These are phyloP conservation scores for Griposia aprilina DNA, from an alignment of 2,888 invertebrate genomes.

Conservation along the genomic window DNA sequence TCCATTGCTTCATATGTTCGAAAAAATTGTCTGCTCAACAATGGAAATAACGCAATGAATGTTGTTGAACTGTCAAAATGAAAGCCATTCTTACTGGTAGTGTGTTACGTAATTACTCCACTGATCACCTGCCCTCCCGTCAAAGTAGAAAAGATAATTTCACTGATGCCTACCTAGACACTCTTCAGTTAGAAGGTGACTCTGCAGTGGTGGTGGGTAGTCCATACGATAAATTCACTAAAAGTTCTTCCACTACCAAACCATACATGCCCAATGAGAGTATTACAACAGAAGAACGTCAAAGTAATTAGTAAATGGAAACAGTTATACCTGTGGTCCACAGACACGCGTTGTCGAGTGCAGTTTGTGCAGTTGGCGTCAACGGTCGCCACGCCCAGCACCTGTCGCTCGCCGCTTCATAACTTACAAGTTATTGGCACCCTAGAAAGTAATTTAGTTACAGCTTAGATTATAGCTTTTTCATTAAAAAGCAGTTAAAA, in stretches of 20 bases:
- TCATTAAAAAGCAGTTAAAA: not conserved
- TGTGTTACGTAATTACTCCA: too few relatives aligned
- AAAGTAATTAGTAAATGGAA: conserved; percentile 46
- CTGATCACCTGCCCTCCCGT: not conserved
- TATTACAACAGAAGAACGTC: not conserved
- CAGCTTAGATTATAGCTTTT: not conserved
- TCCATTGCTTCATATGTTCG: too few relatives aligned
- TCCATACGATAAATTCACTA: not conserved
- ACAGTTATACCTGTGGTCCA: conserved; percentile 17
- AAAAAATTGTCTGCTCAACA: too few relatives aligned
- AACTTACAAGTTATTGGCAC: conserved; percentile 12
- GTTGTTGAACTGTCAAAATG: too few relatives aligned
- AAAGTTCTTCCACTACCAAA: not conserved
- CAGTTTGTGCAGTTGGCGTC: conserved; percentile 37
- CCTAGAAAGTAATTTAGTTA: conserved; percentile 35
- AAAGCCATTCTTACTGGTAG: too few relatives aligned
- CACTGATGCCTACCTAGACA: not conserved
- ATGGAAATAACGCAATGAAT: too few relatives aligned
- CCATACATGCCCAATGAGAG: not conserved
- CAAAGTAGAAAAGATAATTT: too few relatives aligned
- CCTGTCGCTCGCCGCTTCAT: conserved; percentile 27
- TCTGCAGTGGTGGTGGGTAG: not conserved
- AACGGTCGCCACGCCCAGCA: conserved; percentile 53
- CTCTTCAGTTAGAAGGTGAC: not conserved
- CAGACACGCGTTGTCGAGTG: conserved; percentile 20